A percentile compares a stretch with the other conserved stretches of the same genome.
phyloP scores from a whole-genome alignment of 2,797 vertebrate genomes.

The Acipenser ruthenus region DNA sequence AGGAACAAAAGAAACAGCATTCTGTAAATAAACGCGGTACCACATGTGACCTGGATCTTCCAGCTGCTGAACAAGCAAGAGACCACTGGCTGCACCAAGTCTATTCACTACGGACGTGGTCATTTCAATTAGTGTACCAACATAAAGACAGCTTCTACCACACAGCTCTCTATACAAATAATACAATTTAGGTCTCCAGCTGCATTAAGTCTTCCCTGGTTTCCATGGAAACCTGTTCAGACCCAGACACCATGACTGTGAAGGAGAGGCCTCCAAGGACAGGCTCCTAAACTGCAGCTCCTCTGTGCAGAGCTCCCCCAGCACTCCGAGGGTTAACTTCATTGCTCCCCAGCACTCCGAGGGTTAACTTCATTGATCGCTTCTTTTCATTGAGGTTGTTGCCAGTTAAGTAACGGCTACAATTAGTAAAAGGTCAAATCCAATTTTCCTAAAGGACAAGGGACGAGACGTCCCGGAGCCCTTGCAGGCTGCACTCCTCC shows the following conservation, averaged over 20 bases:
- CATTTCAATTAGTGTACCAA: conserved; percentile 27
- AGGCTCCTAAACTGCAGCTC: conserved; percentile 18
- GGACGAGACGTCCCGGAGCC: too few species aligned
- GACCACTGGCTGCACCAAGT: not conserved
- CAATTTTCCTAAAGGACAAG: too few species aligned
- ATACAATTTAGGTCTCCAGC: conserved; percentile 42
- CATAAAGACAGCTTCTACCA: conserved; percentile 12
- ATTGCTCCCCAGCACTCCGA: conserved; percentile 26
- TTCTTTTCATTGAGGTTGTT: conserved; percentile 19
- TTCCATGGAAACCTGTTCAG: conserved; percentile 41
- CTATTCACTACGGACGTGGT: conserved; percentile 13
- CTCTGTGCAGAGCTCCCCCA: conserved; percentile 14
- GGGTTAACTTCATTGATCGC: conserved; percentile 37
- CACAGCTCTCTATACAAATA: conserved; percentile 12
- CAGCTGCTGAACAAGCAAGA: not conserved
- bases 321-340: conserved; percentile 37
- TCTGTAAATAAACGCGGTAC: too few species aligned
- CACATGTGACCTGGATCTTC: too few species aligned
- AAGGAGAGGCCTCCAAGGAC: conserved; percentile 33
- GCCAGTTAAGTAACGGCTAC: too few species aligned
- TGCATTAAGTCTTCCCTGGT: conserved; percentile 43
- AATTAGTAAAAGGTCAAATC: too few species aligned
- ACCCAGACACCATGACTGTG: conserved; percentile 39
- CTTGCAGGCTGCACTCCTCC: too few species aligned
- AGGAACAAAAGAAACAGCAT: too few species aligned